These are phyloP conservation scores for Hyposmocoma kahamanoa DNA, from an alignment of 1,140 invertebrate species.

Conservation along the genomic window DNA sequence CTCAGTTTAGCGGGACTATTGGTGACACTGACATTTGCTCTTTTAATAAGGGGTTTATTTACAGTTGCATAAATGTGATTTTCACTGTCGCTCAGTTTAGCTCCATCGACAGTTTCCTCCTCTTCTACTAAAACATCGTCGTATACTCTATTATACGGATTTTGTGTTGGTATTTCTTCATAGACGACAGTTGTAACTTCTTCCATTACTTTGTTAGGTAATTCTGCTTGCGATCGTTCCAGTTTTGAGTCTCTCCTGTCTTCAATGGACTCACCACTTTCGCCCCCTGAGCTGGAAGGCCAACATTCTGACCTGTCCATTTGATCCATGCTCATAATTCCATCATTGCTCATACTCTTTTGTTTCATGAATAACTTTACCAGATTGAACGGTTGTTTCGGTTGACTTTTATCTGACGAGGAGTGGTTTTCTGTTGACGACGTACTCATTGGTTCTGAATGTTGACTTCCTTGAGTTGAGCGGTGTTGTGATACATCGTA, in stretches of 20 bases:
- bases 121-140: constrained; percentile 64
- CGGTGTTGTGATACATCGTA: constrained; percentile 77
- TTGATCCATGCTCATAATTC: constrained; percentile 77
- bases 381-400: constrained; percentile 82
- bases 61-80: constrained; percentile 66
- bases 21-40: constrained; percentile 72
- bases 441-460: constrained; percentile 76
- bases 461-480: constrained; percentile 66
- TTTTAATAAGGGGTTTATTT: constrained; percentile 61
- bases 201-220: constrained; percentile 44
- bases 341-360: constrained; percentile 85
- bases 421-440: constrained; percentile 68
- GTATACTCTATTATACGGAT: constrained; percentile 51
- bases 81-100: constrained; percentile 57
- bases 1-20: constrained; percentile 62
- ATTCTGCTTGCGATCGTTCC: constrained; percentile 51
- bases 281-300: constrained; percentile 72
- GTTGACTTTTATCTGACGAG: constrained; percentile 70
- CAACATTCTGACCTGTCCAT: constrained; percentile 78
- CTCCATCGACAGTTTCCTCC: constrained; percentile 46
- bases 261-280: constrained; percentile 64
- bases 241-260: constrained; percentile 50
- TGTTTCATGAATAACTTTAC: constrained; percentile 94
- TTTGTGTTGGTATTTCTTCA: constrained; percentile 45
- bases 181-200: constrained; percentile 42